Base-by-base conservation (phyloP, 2,113 vertebrate species). In the Oryzias celebensis region DNA sequence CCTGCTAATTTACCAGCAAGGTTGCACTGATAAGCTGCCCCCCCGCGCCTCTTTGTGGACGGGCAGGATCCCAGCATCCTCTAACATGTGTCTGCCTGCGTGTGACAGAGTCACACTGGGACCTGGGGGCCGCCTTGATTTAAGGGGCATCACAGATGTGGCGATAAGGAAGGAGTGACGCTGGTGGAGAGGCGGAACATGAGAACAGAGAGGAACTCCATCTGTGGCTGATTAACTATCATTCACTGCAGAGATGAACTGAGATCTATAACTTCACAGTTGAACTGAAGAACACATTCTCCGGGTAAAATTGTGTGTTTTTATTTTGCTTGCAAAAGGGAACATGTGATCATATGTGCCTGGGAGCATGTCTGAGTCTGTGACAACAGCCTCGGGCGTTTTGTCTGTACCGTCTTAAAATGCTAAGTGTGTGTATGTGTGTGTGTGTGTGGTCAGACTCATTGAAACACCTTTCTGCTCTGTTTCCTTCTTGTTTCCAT, bases 1-100 rank as follows among this genome's bases (percentile, higher is more conserved):
- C 88, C 89, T 88, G 90, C 91, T 94, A 94, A 94, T 95, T 94
- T 93, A 93, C 91, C 91, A 92, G 90, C 88, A 86, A 94, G 92
- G 91, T 78, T 90, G 88, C 83, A 83, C 92, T 90, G 93, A 93
- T 94, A 94, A 95, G 91, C 62, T 65, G 51, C 60, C 16, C 48
- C 62, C 36, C 41, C 44, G 52, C 62, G 77, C 69, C 75, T 88
- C 73, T 83, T 59, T 36, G 65, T 71, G 77, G 51, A 93, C 78
- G 89, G 92, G 91, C 90, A 89, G 26, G 88, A 85, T 91, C 92
- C 92, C 87, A 82, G 90, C 88, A 92, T 87, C 83, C 81, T 87
- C 77, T 63, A 88, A 86, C 90, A 88, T 74, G 88, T 91, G 91
- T 91, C 91, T 90, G 88, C 92, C 91, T 78, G 72, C 16, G 65